Percentiles rank a stretch among this genome's conserved stretches.
phyloP scores from a whole-genome alignment of 1,140 invertebrate genomes.

The Nasonia longicornis region DNA sequence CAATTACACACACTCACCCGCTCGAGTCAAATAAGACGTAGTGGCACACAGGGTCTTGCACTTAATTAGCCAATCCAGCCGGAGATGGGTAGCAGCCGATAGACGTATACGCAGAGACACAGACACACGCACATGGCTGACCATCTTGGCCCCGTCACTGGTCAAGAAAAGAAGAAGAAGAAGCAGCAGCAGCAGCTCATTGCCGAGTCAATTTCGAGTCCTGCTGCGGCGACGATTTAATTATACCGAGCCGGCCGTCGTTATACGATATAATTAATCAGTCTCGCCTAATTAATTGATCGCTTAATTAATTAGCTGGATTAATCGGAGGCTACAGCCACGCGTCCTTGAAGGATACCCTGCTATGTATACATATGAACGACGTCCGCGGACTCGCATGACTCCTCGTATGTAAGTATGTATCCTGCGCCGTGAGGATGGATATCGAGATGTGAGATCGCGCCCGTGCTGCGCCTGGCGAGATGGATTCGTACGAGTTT shows the following conservation, averaged over 20 bases:
- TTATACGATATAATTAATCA: slow-evolving; percentile 39
- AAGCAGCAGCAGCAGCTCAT: slow-evolving; percentile 28
- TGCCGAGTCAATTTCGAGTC: slow-evolving; percentile 18
- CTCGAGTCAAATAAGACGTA: slow-evolving; percentile 36
- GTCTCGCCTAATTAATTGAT: slow-evolving; percentile 42
- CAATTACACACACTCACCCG: slow-evolving; percentile 14
- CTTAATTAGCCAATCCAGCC: slow-evolving; percentile 44
- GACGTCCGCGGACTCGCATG: background rate
- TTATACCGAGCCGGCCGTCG: slow-evolving; percentile 20
- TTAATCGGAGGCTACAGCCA: slow-evolving; percentile 31
- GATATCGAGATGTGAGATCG: background rate
- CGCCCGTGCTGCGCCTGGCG: too few species aligned
- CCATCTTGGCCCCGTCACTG: slow-evolving; percentile 15
- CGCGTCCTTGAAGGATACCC: background rate
- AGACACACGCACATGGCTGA: background rate
- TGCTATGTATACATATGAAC: background rate
- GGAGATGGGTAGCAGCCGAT: background rate
- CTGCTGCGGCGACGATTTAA: slow-evolving; percentile 39
- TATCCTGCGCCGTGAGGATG: background rate
- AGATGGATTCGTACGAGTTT: background rate
- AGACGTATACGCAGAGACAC: background rate
- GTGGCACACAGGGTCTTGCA: slow-evolving; percentile 22
- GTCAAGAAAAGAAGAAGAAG: background rate
- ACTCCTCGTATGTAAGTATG: background rate
- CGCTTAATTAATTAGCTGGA: slow-evolving; percentile 44